Base-by-base conservation (phyloP, 2,113 vertebrate species). In the Vulpes lagopus region DNA sequence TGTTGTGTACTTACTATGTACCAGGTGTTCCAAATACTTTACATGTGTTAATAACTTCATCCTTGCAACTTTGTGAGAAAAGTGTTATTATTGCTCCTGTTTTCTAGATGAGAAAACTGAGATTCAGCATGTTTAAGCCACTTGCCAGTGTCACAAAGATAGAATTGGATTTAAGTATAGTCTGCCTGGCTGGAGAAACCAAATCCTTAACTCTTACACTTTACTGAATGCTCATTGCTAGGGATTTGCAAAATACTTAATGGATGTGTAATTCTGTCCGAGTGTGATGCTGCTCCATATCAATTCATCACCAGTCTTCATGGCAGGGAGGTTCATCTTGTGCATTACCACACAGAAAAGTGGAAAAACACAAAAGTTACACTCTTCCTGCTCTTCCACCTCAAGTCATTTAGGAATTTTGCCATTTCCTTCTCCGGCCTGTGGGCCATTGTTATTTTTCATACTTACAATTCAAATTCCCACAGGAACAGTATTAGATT, bases 351-450 rank as follows among this genome's bases (percentile, higher is more conserved):
- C 59, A 85, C 43, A 83, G 67, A 69, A 71, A 97, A 87, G 57
- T 78, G 27, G 93, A 94, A 90, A 97, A 90, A 67, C 62, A 91
- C 27, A 74, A 78, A 49, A 38, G 73, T 43, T 87, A 71, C 43
- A 12, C 19, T 78, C 32, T 91, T 94, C 79, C 57, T 25, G 20
- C 81, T 97, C 49, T 88, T 91, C 57, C 87, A 67, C 60, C 79
- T 81, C 27, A 25, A 96, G 94, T 97, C 64, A 92, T 95, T 97
- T 88, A 88, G 96, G 87, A 97, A 97, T 97, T 85, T 96, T 80
- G 95, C 59, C 87, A 96, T 97, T 97, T 97, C 96, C 92, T 97
- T 92, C 80, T 51, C 60, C 88, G 94, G 89, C 87, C 9, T 92
- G 62, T 81, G 91, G 67, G 86, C 35, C 27, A 73, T 23, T 89